Evolutionary conservation across 2,888 invertebrate genomes (phyloP).

Genomic region (Pocota personata): DNA sequence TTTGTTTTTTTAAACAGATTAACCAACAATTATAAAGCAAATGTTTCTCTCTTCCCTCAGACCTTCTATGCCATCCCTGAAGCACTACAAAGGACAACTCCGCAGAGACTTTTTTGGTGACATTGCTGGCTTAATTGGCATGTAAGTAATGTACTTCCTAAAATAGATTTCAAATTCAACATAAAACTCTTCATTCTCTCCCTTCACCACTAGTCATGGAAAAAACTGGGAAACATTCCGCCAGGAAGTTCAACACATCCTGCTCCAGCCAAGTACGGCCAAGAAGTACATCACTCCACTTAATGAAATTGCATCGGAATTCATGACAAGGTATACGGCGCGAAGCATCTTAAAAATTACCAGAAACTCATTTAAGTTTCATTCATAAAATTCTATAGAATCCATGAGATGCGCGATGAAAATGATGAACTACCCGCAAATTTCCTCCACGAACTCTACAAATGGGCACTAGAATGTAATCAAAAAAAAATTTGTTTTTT

Average conservation of each 20-base stretch:
- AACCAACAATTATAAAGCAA: background rate
- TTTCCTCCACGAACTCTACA: constrained; percentile 94
- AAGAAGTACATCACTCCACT: constrained; percentile 89
- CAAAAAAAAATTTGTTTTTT: constrained; percentile 75
- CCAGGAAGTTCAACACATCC: constrained; percentile 91
- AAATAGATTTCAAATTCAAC: background rate
- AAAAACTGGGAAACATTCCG: constrained; percentile 93
- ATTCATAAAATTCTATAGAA: constrained; percentile 83
- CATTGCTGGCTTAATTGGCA: constrained; percentile 89
- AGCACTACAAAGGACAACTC: constrained; percentile 88
- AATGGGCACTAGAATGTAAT: constrained; percentile 97
- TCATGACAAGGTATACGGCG: constrained; percentile 86
- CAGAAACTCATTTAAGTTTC: background rate
- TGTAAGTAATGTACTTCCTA: constrained; percentile 84
- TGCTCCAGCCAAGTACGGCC: constrained; percentile 91
- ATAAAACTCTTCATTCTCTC: background rate
- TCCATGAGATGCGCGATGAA: constrained; percentile 86
- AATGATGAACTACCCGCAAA: constrained; percentile 90
- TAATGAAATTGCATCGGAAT: constrained; percentile 90
- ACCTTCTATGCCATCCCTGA: constrained; percentile 89
- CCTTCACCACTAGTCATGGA: constrained; percentile 87
- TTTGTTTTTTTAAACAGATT: background rate
- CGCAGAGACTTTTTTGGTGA: constrained; percentile 88
- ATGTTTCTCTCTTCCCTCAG: constrained; percentile 74
- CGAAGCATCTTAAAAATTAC: background rate